Evolutionary conservation across 35 echinoderm and acorn worm genomes (phyloP).

Genomic region (Lytechinus variegatus): DNA sequence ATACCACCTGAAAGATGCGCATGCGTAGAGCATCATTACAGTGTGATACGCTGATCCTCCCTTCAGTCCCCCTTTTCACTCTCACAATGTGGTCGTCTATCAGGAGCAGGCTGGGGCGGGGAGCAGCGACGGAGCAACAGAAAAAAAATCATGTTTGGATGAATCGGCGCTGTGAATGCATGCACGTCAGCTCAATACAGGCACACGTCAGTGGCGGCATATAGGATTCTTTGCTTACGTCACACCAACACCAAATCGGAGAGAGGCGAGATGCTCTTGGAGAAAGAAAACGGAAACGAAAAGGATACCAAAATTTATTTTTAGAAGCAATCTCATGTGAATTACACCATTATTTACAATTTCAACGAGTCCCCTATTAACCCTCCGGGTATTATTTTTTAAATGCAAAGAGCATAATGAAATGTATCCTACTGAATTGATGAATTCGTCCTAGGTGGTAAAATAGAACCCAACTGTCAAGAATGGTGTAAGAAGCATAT

Average conservation of each 20-base stretch:
- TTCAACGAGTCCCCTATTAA: neutral
- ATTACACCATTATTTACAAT: constrained; percentile 30
- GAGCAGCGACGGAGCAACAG: neutral
- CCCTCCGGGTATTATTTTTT: neutral
- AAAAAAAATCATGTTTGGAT: neutral
- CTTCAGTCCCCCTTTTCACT: neutral
- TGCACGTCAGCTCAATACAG: constrained; percentile 31
- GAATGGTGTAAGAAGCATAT: no score
- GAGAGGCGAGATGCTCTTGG: neutral
- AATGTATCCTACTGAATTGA: no score
- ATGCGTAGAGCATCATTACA: neutral
- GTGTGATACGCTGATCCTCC: neutral
- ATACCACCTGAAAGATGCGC: constrained; percentile 6
- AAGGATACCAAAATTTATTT: neutral
- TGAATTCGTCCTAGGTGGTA: no score
- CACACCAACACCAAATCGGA: neutral
- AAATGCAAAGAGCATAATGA: neutral
- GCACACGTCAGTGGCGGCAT: constrained; percentile 37
- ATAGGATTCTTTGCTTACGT: constrained; percentile 33
- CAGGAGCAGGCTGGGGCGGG: neutral
- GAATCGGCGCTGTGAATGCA: neutral
- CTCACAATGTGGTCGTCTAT: neutral
- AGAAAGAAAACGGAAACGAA: neutral
- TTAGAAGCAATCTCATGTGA: constrained; percentile 36
- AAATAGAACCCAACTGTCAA: no score